These are phyloP conservation scores for Rhyacophila evoluta DNA, from an alignment of 2,888 invertebrate species.

Conservation along the genomic window DNA sequence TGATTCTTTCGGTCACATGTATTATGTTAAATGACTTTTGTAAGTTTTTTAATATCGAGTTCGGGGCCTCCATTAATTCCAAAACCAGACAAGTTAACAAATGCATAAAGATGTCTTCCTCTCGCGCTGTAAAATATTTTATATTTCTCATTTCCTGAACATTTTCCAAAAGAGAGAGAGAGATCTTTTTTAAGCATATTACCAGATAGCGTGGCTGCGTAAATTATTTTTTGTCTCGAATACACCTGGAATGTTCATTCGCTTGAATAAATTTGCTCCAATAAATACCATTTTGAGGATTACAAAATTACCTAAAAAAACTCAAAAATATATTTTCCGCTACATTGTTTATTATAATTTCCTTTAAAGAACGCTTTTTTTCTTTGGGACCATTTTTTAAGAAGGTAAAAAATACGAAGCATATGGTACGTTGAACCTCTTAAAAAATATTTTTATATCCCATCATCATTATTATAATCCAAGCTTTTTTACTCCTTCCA, in stretches of 20 bases:
- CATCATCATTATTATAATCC: no score
- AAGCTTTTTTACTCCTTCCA: no score
- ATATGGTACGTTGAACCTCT: no score
- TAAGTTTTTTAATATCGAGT: not conserved
- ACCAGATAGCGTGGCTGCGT: not conserved
- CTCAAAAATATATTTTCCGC: no score
- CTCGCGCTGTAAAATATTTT: not conserved
- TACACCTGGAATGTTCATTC: slow-evolving; percentile 5
- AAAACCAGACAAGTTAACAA: slow-evolving; percentile 3
- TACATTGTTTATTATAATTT: no score
- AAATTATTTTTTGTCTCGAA: not conserved
- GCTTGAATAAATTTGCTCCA: not conserved
- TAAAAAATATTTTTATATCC: no score
- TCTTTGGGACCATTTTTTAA: no score
- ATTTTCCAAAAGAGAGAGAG: not conserved
- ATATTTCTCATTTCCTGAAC: slow-evolving; percentile 5
- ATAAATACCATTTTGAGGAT: not conserved
- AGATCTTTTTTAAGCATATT: not conserved
- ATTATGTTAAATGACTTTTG: not conserved
- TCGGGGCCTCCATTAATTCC: not conserved
- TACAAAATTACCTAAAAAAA: no score
- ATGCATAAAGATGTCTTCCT: not conserved
- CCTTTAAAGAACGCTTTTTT: no score
- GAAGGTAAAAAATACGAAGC: no score
- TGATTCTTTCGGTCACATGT: no score